These are phyloP conservation scores for Aldabrachelys gigantea DNA, from an alignment of 2,113 vertebrate species.

Conservation along the genomic window DNA sequence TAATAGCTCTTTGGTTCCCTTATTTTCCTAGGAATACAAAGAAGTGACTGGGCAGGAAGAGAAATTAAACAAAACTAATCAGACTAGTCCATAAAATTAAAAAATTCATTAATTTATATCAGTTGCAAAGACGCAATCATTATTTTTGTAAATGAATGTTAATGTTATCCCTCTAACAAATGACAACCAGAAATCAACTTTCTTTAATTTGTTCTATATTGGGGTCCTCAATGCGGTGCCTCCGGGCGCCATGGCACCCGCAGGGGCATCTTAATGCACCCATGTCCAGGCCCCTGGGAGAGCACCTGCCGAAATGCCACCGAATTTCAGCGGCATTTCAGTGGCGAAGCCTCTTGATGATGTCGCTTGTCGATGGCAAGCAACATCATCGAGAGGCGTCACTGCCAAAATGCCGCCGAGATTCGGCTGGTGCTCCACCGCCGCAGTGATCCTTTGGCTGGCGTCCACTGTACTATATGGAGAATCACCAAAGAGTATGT, in stretches of 20 bases:
- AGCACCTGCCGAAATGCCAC: too few species aligned
- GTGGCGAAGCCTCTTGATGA: too few species aligned
- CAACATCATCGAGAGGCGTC: too few species aligned
- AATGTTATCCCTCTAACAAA: slow-evolving; percentile 1
- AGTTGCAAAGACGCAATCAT: not conserved
- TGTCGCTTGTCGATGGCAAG: too few species aligned
- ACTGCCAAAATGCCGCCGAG: too few species aligned
- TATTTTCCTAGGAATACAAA: not conserved
- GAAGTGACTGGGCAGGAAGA: not conserved
- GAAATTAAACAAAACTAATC: not conserved
- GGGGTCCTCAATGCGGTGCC: too few species aligned
- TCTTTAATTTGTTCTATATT: not conserved
- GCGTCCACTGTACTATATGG: not conserved
- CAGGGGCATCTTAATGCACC: too few species aligned
- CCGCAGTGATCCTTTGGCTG: too few species aligned
- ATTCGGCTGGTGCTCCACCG: too few species aligned
- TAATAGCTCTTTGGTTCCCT: not conserved
- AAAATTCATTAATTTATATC: not conserved
- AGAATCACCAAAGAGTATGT: not conserved
- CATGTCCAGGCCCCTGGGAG: too few species aligned
- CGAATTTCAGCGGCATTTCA: too few species aligned
- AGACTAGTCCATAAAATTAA: not conserved
- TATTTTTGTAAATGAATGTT: slow-evolving; percentile 6
- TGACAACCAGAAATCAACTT: not conserved
- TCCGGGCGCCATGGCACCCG: too few species aligned